Evolutionary conservation across 2,888 invertebrate species (phyloP).

Genomic region (Entomobrya multifasciata): DNA sequence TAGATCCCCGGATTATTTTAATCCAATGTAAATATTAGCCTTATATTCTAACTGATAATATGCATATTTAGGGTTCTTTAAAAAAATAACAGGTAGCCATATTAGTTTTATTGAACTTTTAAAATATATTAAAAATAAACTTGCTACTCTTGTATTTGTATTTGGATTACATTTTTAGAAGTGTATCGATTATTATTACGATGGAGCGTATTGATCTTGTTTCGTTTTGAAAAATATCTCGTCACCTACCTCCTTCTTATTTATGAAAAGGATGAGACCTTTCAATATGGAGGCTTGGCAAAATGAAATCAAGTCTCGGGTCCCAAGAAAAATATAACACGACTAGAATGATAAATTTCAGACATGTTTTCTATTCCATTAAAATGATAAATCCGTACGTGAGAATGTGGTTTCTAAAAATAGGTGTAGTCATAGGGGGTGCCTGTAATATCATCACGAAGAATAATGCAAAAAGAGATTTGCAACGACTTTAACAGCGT

Average conservation of each 20-base stretch:
- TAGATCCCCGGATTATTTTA: too few relatives aligned
- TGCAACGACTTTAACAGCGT: neutral
- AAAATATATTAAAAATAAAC: too few relatives aligned
- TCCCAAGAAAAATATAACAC: slow-evolving; percentile 17
- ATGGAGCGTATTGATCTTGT: too few relatives aligned
- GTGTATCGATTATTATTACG: too few relatives aligned
- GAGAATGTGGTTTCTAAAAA: neutral
- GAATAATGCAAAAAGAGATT: slow-evolving; percentile 27
- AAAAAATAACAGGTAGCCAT: too few relatives aligned
- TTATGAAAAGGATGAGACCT: neutral
- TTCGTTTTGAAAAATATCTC: too few relatives aligned
- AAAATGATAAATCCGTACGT: slow-evolving; percentile 17
- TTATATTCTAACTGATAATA: too few relatives aligned
- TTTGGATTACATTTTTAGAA: slow-evolving; percentile 7
- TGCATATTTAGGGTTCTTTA: too few relatives aligned
- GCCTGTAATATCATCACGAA: neutral
- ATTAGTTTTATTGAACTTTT: too few relatives aligned
- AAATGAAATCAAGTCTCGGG: slow-evolving; percentile 57
- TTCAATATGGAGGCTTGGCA: slow-evolving; percentile 1
- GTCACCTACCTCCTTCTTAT: neutral
- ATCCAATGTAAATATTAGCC: too few relatives aligned
- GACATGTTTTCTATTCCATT: neutral
- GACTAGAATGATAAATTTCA: slow-evolving; percentile 17
- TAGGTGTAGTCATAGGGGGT: neutral
- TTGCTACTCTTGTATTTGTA: too few relatives aligned